Conservation (phyloP, 2,888 invertebrate species). For the Drosophila diplacantha region DNA sequence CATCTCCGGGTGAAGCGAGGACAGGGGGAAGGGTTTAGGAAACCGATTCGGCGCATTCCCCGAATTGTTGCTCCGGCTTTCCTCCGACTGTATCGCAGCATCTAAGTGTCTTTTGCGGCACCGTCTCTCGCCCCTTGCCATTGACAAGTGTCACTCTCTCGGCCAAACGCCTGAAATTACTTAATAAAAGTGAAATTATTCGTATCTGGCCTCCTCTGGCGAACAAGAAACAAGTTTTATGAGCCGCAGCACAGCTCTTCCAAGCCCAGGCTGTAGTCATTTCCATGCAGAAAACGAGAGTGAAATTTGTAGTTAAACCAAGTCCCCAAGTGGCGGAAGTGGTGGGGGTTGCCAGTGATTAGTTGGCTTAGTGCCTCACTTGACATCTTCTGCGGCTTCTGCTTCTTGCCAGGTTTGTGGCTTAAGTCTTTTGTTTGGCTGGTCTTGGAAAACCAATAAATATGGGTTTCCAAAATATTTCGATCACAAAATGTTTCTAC, state of each 20-base stretch:
- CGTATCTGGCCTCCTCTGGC: constrained; percentile 30
- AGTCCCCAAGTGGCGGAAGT: constrained; percentile 30
- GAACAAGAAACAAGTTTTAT: constrained; percentile 34
- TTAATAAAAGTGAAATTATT: constrained; percentile 69
- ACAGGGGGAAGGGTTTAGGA: neutral
- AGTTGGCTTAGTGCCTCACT: constrained; percentile 14
- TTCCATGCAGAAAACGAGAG: constrained; percentile 58
- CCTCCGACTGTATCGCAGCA: constrained; percentile 30
- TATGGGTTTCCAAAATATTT: neutral
- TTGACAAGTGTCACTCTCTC: constrained; percentile 59
- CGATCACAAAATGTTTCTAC: too few species aligned
- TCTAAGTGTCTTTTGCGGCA: constrained; percentile 12
- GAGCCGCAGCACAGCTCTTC: constrained; percentile 7
- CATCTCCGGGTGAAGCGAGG: constrained; percentile 18
- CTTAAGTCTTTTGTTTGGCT: constrained; percentile 45
- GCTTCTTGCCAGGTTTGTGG: constrained; percentile 44
- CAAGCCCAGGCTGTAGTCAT: constrained; percentile 13
- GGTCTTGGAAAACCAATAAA: neutral
- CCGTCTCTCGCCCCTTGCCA: constrained; percentile 14
- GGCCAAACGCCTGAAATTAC: constrained; percentile 52
- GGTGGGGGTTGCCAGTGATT: constrained; percentile 16
- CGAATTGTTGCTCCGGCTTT: constrained; percentile 33
- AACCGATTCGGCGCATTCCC: constrained; percentile 1
- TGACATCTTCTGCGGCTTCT: constrained; percentile 1
- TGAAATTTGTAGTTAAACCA: constrained; percentile 46